Evolutionary conservation across 2,113 vertebrate genomes (phyloP), one percentile per base, ranked within the genome.

Genomic region (Petaurus breviceps): DNA sequence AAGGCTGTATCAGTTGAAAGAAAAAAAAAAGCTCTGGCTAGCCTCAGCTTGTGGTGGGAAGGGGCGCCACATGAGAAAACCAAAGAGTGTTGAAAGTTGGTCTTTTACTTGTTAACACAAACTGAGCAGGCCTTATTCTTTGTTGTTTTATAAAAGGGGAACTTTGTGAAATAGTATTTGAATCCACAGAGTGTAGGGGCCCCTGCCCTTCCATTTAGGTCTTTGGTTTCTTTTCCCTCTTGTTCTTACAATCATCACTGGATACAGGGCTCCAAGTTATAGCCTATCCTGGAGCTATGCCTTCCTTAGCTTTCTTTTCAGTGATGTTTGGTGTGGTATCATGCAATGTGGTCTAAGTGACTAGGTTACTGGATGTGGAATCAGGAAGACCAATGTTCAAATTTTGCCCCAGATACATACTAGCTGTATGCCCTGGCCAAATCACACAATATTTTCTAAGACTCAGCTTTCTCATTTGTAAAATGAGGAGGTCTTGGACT

Each of bases 101-200:
- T 84, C 57, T 47, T 24, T 84, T 92, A 53, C 61, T 95, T 52
- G 8, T 43, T 91, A 91, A 49, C 28, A 93, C n/a, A 43, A 95
- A 50, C 90, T 26, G 43, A 37, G 43, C 77, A 25, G 51, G 68
- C 10, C 47, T 92, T 22, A 11, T 37, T 53, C 61, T 47, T 92
- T 92, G 22, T 90, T 68, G 16, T 28, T 57, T 92, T 68, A 92
- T 90, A 68, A 93, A 93, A 23, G 14, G 51, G 5, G n/a, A 7
- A 28, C 93, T 91, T 89, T 93, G 90, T 61, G 91, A 37, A 28
- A 3, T 89, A 2, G 26, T 46, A 51, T 12, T 22, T 0, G 19
- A 91, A 92, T 25, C 43, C 77, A 49, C 28, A 31, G 28, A 90
- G 46, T 47, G 10, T 47, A 90, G 46, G 47, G 10, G 9, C 47